Base-by-base conservation (phyloP, 2,113 vertebrate genomes). In the Corythornis cristatus region DNA sequence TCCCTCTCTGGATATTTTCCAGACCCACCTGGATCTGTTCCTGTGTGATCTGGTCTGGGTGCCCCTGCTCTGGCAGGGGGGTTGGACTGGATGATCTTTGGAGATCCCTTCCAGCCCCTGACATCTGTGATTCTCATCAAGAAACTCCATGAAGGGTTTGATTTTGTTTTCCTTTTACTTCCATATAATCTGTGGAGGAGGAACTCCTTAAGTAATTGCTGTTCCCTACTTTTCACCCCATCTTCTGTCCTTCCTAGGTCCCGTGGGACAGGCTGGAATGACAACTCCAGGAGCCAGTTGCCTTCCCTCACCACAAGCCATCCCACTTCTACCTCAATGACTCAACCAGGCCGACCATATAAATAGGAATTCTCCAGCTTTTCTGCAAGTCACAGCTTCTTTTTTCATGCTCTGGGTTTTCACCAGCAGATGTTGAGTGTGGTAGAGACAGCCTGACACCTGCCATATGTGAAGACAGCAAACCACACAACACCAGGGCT, bases 291-390 rank as follows among this genome's bases (percentile, higher is more conserved):
- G 66, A 94, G 68, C 18, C 72, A 75, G 66, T 10, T 75, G 54
- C 43, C 72, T 66, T 93, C 53, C 20, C 20, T 62, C 80, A 62
- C 22, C 48, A 50, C 56, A 88, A 83, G 42, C 40, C 35, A 61
- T 56, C 53, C 88, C 70, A 67, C 29, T 84, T 89, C 57, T 64
- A 33, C 77, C 78, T 71, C 77, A 86, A 40, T 88, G 77, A 93
- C 77, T 90, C 87, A 86, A 79, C 40, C 67, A 84, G 65, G 74
- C n/a, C 77, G 91, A 67, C 43, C n/a, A 33, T 28, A 87, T 61
- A 81, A 89, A 86, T 42, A 89, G 57, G 84, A 91, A 92, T 64
- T 75, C 57, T 93, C 40, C 57, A 93, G 61, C 42, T 91, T 70
- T 83, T 83, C 75, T 88, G 48, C 48, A 71, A 93, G 80, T 77